Conservation (phyloP, 2,113 vertebrate species). For the Scalopus aquaticus region DNA sequence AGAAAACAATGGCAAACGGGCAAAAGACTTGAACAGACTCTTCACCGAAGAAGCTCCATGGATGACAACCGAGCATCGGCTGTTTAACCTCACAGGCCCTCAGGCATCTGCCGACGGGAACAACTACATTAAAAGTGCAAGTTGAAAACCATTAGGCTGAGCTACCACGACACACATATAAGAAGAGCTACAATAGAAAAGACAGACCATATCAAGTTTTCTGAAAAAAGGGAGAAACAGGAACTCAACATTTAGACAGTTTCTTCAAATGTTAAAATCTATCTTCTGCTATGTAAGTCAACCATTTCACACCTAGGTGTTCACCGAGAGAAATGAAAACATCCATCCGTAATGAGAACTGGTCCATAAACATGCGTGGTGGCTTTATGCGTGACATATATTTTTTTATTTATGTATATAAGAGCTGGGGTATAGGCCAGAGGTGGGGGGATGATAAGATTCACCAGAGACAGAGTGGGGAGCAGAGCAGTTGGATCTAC, state of each 20-base stretch:
- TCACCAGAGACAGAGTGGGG: too few relatives aligned
- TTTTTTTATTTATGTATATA: too few relatives aligned
- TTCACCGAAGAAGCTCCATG: not conserved
- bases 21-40: not conserved
- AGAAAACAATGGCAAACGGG: not conserved
- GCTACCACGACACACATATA: not conserved
- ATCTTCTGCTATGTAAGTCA: not conserved
- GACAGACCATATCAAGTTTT: not conserved
- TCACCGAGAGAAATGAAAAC: not conserved
- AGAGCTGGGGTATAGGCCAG: too few relatives aligned
- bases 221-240: too few relatives aligned
- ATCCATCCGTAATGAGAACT: not conserved
- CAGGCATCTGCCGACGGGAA: not conserved
- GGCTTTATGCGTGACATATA: too few relatives aligned
- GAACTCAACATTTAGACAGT: not conserved
- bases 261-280: not conserved
- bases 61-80: not conserved
- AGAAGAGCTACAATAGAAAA: not conserved
- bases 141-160: not conserved
- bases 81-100: not conserved
- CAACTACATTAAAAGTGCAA: not conserved
- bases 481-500: too few relatives aligned
- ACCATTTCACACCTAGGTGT: not conserved
- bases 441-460: too few relatives aligned
- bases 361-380: not conserved